Percentiles rank a stretch among this genome's conserved stretches.
Conservation (phyloP, 2,113 vertebrate genomes). For the Eonycteris spelaea region DNA sequence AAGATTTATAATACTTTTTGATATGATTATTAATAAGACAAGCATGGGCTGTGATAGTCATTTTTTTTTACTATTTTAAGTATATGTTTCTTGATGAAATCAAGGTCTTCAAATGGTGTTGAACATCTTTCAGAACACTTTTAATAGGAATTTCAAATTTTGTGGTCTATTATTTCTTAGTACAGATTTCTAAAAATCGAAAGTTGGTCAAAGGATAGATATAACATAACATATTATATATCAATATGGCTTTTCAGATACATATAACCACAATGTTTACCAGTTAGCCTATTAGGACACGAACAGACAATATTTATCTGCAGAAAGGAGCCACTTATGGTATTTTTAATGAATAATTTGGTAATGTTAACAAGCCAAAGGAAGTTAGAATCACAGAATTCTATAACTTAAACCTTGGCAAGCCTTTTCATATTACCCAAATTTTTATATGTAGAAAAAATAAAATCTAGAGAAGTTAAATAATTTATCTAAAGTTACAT, state of each 20-base stretch:
- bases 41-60: not conserved
- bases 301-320: conserved; percentile 66
- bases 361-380: not conserved
- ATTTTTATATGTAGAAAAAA: not conserved
- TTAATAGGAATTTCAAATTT: conserved; percentile 77
- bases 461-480: not conserved
- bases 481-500: not conserved
- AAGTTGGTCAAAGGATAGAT: conserved; percentile 64
- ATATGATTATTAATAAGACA: not conserved
- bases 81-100: not conserved
- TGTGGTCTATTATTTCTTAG: conserved; percentile 9
- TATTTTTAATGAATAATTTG: conserved; percentile 7
- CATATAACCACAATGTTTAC: conserved; percentile 38
- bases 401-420: not conserved
- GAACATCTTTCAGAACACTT: conserved; percentile 73
- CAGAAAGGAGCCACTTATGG: conserved; percentile 50
- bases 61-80: not conserved
- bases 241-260: conserved; percentile 73
- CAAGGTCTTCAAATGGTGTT: conserved; percentile 11
- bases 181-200: conserved; percentile 9
- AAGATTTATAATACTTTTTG: not conserved
- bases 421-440: not conserved
- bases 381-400: not conserved
- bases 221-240: conserved; percentile 51
- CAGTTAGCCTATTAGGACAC: conserved; percentile 69